Evolutionary conservation across 2,888 invertebrate genomes (phyloP).

Genomic region (Anticlea derivata): DNA sequence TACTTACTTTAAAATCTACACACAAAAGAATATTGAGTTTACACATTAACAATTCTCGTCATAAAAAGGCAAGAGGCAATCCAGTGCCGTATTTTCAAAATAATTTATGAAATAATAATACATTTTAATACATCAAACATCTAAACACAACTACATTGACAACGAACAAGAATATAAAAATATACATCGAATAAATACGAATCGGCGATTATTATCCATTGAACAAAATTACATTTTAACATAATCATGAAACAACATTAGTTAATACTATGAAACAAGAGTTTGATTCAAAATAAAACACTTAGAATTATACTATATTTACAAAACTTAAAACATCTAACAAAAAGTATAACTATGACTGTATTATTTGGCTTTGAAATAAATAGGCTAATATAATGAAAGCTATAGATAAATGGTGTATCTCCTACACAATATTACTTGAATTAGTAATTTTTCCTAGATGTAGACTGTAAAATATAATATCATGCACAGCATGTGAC

Average conservation of each 20-base stretch:
- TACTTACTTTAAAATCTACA: slow-evolving; percentile 51
- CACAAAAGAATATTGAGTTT: slow-evolving; percentile 43
- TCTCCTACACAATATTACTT: slow-evolving; percentile 1
- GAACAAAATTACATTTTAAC: slow-evolving; percentile 70
- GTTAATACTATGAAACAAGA: slow-evolving; percentile 74
- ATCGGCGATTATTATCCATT: slow-evolving; percentile 56
- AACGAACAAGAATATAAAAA: slow-evolving; percentile 67
- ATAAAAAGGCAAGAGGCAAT: slow-evolving; percentile 54
- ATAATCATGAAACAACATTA: slow-evolving; percentile 72
- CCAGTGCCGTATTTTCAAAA: slow-evolving; percentile 57
- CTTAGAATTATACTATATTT: slow-evolving; percentile 72
- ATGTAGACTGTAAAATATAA: not conserved
- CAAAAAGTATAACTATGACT: slow-evolving; percentile 79
- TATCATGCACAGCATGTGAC: slow-evolving; percentile 27
- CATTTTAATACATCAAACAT: slow-evolving; percentile 57
- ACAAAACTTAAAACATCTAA: slow-evolving; percentile 76
- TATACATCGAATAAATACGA: slow-evolving; percentile 78
- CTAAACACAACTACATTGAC: slow-evolving; percentile 63
- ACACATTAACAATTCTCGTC: slow-evolving; percentile 35
- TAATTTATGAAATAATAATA: slow-evolving; percentile 44
- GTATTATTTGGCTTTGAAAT: slow-evolving; percentile 84
- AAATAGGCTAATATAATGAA: slow-evolving; percentile 81
- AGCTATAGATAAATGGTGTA: slow-evolving; percentile 62
- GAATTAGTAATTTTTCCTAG: not conserved
- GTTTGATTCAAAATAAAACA: slow-evolving; percentile 72